Evolutionary conservation across 2,113 vertebrate genomes (phyloP).

Genomic region (Pelmatolapia mariae): DNA sequence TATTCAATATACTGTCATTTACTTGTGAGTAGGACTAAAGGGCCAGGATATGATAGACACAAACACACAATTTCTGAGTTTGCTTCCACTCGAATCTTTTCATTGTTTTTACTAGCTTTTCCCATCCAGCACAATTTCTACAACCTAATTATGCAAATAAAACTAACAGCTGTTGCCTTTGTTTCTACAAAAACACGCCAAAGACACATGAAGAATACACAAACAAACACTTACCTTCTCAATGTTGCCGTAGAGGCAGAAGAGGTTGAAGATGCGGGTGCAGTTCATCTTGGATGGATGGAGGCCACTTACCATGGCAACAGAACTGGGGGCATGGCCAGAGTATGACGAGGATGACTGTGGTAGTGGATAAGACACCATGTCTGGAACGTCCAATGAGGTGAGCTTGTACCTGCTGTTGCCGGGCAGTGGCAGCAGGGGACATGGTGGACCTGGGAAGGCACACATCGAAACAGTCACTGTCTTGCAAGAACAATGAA

Average conservation of each 20-base stretch:
- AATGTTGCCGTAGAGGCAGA: slow-evolving; percentile 97
- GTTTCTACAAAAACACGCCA: neutral
- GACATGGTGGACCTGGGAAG: slow-evolving; percentile 81
- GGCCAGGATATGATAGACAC: neutral
- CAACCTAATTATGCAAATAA: neutral
- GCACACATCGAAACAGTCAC: neutral
- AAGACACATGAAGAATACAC: neutral
- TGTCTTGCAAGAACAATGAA: neutral
- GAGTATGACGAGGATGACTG: slow-evolving; percentile 84
- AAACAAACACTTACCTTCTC: slow-evolving; percentile 80
- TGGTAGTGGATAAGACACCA: slow-evolving; percentile 90
- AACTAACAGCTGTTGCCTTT: neutral
- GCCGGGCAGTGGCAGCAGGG: slow-evolving; percentile 84
- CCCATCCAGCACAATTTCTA: neutral
- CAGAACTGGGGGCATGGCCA: slow-evolving; percentile 84
- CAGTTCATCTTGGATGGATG: slow-evolving; percentile 97
- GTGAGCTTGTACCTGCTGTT: slow-evolving; percentile 86
- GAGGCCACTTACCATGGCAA: slow-evolving; percentile 95
- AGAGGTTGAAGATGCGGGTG: slow-evolving; percentile 94
- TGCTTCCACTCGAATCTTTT: neutral
- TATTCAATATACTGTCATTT: neutral
- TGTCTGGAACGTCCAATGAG: slow-evolving; percentile 88
- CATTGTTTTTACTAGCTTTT: neutral
- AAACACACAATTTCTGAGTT: neutral
- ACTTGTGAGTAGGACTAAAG: neutral